These are phyloP conservation scores for Cydia fagiglandana DNA, from an alignment of 1,140 invertebrate genomes.

Conservation along the genomic window DNA sequence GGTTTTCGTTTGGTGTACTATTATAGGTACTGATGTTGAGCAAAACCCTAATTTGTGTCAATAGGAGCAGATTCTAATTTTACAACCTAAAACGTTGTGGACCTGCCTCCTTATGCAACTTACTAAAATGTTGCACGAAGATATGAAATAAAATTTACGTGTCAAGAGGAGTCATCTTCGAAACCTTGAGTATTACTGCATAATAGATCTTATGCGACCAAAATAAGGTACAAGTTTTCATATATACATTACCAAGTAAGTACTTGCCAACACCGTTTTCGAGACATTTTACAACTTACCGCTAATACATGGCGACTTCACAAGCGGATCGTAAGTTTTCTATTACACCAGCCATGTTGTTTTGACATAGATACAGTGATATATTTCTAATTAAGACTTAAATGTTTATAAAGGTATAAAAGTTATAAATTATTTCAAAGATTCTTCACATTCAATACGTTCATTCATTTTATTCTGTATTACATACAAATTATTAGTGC, in stretches of 20 bases:
- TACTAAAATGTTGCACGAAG: not conserved
- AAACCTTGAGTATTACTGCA: not conserved
- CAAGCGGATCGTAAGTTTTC: constrained; percentile 11
- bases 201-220: not conserved
- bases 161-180: not conserved
- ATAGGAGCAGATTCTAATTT: not conserved
- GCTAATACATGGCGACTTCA: constrained; percentile 6
- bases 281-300: not conserved
- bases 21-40: not conserved
- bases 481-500: no score
- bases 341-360: not conserved
- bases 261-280: not conserved
- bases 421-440: not conserved
- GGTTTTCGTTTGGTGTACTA: no score
- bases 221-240: not conserved
- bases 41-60: not conserved
- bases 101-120: not conserved
- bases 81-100: not conserved
- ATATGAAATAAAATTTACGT: not conserved
- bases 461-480: no score
- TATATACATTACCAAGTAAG: not conserved
- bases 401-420: not conserved
- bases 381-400: not conserved
- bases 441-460: not conserved
- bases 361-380: constrained; percentile 1